Evolutionary conservation across 2,113 vertebrate genomes (phyloP).

Genomic region (Tetrax tetrax): DNA sequence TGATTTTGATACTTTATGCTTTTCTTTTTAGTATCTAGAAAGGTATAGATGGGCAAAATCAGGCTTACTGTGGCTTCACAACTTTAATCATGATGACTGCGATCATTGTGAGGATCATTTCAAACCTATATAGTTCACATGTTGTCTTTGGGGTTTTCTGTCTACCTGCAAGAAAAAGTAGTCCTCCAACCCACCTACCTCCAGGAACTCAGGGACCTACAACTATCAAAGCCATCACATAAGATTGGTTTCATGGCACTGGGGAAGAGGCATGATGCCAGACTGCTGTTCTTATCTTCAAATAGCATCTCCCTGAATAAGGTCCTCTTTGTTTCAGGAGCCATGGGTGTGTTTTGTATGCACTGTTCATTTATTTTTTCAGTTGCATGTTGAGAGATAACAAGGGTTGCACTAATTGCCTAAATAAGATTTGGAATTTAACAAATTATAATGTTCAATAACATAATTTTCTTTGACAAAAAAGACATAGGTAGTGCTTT

Average conservation of each 20-base stretch:
- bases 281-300: slow-evolving; percentile 15
- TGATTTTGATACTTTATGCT: not conserved
- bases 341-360: not conserved
- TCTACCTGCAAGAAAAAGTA: not conserved
- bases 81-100: not conserved
- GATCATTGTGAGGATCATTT: not conserved
- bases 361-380: slow-evolving; percentile 10
- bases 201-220: not conserved
- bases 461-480: slow-evolving; percentile 25
- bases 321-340: slow-evolving; percentile 30
- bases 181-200: not conserved
- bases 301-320: slow-evolving; percentile 29
- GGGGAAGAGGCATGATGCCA: not conserved
- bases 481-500: not conserved
- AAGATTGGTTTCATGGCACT: not conserved
- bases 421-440: slow-evolving; percentile 50
- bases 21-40: not conserved
- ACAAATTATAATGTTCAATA: slow-evolving; percentile 26
- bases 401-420: slow-evolving; percentile 34
- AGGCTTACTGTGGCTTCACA: not conserved
- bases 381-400: slow-evolving; percentile 28
- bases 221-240: slow-evolving; percentile 19
- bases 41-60: not conserved
- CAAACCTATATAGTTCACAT: not conserved
- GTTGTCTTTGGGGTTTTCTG: not conserved